These are phyloP conservation scores for Sinonovacula constricta DNA, from an alignment of 1,140 invertebrate genomes.

Conservation along the genomic window DNA sequence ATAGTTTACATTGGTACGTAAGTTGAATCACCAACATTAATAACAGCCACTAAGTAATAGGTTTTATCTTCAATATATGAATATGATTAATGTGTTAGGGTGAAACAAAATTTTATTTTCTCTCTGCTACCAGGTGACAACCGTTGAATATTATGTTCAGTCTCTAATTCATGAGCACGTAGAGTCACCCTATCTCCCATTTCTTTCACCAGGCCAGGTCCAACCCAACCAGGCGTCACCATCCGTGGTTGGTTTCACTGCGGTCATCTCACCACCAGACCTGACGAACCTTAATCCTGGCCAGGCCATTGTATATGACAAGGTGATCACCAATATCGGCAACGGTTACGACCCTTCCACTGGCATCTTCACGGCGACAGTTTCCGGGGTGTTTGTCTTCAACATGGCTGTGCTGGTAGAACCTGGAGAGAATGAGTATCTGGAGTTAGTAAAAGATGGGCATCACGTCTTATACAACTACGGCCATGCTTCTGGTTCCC, in stretches of 20 bases:
- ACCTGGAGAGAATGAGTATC: slow-evolving; percentile 9
- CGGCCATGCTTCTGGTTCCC: not conserved
- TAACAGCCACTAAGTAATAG: no score
- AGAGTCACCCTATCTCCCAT: no score
- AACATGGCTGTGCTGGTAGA: slow-evolving; percentile 10
- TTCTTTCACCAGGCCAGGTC: no score
- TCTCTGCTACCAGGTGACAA: no score
- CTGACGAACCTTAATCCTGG: slow-evolving; percentile 12
- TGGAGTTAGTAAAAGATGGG: slow-evolving; percentile 32
- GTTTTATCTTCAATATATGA: no score
- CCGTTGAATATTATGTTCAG: no score
- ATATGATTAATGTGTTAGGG: no score
- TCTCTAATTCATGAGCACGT: no score
- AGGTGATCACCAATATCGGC: slow-evolving; percentile 53
- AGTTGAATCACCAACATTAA: no score
- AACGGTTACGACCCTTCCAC: slow-evolving; percentile 44
- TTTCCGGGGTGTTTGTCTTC: slow-evolving; percentile 47
- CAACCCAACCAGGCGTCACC: no score
- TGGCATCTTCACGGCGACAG: slow-evolving; percentile 52
- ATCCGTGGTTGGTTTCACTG: slow-evolving; percentile 28
- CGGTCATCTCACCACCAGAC: not conserved
- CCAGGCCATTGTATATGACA: slow-evolving; percentile 51
- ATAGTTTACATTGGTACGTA: no score
- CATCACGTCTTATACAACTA: not conserved
- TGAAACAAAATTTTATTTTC: no score